These are phyloP conservation scores for Miichthys miiuy DNA, from an alignment of 2,797 vertebrate species.

Conservation along the genomic window DNA sequence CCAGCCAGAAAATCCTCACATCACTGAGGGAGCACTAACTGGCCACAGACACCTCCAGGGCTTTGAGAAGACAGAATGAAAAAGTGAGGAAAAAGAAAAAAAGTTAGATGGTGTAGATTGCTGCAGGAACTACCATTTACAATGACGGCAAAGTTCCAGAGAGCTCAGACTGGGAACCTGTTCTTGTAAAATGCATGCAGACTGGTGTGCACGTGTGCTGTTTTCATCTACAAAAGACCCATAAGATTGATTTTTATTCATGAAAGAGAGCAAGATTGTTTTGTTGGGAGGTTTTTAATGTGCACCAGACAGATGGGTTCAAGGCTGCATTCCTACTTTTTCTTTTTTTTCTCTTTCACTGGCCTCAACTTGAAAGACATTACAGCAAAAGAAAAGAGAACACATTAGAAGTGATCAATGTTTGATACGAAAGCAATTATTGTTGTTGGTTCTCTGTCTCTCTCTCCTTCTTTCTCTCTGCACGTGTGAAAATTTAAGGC, in stretches of 20 bases:
- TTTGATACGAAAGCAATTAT: conserved; percentile 67
- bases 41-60: conserved; percentile 73
- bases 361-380: conserved; percentile 72
- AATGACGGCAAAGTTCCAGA: conserved; percentile 61
- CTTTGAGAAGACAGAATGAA: conserved; percentile 53
- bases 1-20: conserved; percentile 64
- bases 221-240: conserved; percentile 62
- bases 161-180: conserved; percentile 59
- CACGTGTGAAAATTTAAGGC: conserved; percentile 65
- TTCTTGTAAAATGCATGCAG: conserved; percentile 51
- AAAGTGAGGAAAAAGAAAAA: conserved; percentile 38
- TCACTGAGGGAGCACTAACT: conserved; percentile 69
- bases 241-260: conserved; percentile 68
- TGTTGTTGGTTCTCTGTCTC: conserved; percentile 27
- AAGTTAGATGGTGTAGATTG: conserved; percentile 59
- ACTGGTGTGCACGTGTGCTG: conserved; percentile 59
- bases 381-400: conserved; percentile 36
- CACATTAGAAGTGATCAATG: conserved; percentile 67
- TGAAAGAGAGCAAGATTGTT: conserved; percentile 69
- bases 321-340: conserved; percentile 67
- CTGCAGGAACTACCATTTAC: conserved; percentile 49
- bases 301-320: conserved; percentile 76
- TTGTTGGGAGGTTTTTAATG: conserved; percentile 72
- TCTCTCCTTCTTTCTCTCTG: conserved; percentile 18
- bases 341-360: conserved; percentile 36